phyloP scores from a whole-genome alignment of 2,797 vertebrate species.

The Falco berigora region DNA sequence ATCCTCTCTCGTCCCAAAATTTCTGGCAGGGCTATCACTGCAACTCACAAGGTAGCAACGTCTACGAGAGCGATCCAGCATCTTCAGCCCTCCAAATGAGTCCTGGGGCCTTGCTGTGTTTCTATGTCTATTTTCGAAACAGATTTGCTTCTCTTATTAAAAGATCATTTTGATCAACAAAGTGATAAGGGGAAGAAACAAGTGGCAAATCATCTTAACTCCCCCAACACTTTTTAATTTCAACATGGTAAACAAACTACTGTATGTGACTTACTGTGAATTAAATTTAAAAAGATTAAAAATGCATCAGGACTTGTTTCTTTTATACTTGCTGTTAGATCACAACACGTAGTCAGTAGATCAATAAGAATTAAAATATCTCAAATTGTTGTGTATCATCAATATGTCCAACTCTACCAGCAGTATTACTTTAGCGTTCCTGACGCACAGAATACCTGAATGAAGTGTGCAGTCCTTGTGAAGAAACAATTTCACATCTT shows the following conservation, averaged over 20 bases:
- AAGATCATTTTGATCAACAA: neutral
- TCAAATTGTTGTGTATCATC: neutral
- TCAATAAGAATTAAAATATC: neutral
- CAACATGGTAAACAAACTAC: neutral
- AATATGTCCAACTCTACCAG: neutral
- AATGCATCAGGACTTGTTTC: conserved; percentile 2
- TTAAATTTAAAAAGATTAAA: neutral
- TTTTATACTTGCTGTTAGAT: neutral
- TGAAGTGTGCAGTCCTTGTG: neutral
- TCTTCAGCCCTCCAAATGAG: neutral
- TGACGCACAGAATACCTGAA: conserved; percentile 8
- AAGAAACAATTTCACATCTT: conserved; percentile 17
- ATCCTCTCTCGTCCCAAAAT: neutral
- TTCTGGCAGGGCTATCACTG: neutral
- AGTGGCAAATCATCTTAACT: neutral
- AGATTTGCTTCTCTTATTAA: neutral
- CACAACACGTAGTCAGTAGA: neutral
- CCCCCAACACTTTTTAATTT: neutral
- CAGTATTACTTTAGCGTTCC: neutral
- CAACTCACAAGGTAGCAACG: neutral
- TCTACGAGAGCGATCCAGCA: neutral
- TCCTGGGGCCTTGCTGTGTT: neutral
- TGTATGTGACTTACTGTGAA: neutral
- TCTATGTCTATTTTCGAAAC: neutral
- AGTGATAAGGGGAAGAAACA: neutral